Percentiles rank a stretch among this genome's conserved stretches.
Evolutionary conservation across 1,140 invertebrate species (phyloP).

Genomic region (Drosophila micromelanica): DNA sequence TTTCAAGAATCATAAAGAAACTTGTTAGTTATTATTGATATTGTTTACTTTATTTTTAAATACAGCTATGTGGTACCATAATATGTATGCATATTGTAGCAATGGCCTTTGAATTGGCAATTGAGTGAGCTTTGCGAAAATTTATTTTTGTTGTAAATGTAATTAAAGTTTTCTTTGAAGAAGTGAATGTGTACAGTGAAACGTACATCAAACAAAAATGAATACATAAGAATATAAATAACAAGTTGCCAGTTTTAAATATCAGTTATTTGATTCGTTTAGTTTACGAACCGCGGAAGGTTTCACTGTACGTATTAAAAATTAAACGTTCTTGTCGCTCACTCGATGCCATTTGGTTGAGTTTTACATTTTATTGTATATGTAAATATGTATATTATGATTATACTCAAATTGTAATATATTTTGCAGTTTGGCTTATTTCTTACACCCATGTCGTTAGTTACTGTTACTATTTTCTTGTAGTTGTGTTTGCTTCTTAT

Average conservation of each 20-base stretch:
- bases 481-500: conserved; percentile 17
- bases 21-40: conserved; percentile 26
- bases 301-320: not conserved
- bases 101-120: conserved; percentile 4
- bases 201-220: not conserved
- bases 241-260: too few species aligned
- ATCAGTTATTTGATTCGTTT: too few species aligned
- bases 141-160: not conserved
- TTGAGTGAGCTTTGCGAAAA: conserved; percentile 2
- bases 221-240: too few species aligned
- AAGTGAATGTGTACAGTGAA: conserved; percentile 4
- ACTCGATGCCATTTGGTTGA: conserved; percentile 27
- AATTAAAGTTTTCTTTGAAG: not conserved
- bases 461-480: conserved; percentile 25
- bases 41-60: conserved; percentile 29
- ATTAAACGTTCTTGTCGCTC: conserved; percentile 1
- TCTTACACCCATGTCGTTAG: conserved; percentile 44
- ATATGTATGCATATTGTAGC: not conserved
- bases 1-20: conserved; percentile 22
- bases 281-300: not conserved
- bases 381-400: conserved; percentile 28
- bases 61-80: conserved; percentile 10
- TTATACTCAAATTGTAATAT: conserved; percentile 27
- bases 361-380: conserved; percentile 37
- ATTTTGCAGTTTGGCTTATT: conserved; percentile 26